A percentile compares a stretch with the other conserved stretches of the same genome.
phyloP scores from a whole-genome alignment of 2,113 vertebrate species.

The Myrmecophaga tridactyla region DNA sequence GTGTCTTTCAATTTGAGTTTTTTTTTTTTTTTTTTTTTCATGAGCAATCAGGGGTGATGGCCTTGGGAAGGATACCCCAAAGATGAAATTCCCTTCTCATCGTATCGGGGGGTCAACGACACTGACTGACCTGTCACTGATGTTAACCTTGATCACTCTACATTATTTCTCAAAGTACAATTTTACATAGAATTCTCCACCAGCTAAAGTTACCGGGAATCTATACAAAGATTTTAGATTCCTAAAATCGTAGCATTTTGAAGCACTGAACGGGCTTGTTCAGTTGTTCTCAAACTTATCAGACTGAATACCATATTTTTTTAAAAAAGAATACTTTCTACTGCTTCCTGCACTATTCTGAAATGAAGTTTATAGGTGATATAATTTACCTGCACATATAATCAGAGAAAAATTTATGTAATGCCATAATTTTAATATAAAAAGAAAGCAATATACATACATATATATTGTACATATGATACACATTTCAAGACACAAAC shows the following conservation, averaged over 20 bases:
- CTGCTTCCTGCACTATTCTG: constrained; percentile 1
- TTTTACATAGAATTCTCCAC: neutral
- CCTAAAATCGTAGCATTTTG: neutral
- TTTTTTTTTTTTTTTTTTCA: neutral
- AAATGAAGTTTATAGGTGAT: constrained; percentile 24
- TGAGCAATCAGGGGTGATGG: neutral
- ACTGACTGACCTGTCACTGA: neutral
- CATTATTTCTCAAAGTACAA: neutral
- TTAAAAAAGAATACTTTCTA: constrained; percentile 25
- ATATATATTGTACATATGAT: neutral
- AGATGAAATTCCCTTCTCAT: neutral
- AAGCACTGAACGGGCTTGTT: neutral
- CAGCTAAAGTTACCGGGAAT: neutral
- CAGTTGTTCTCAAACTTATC: neutral
- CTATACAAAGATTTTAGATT: neutral
- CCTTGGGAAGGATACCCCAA: neutral
- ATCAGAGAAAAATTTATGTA: constrained; percentile 11
- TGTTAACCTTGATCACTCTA: neutral
- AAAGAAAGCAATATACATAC: neutral
- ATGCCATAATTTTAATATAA: neutral
- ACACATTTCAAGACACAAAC: neutral
- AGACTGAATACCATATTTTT: neutral
- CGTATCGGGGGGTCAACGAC: neutral
- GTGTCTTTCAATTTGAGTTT: neutral
- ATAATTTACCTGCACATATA: neutral